Evolutionary conservation across 2,888 invertebrate genomes (phyloP), one percentile per base, ranked within the genome.

Genomic region (Danaus chrysippus): DNA sequence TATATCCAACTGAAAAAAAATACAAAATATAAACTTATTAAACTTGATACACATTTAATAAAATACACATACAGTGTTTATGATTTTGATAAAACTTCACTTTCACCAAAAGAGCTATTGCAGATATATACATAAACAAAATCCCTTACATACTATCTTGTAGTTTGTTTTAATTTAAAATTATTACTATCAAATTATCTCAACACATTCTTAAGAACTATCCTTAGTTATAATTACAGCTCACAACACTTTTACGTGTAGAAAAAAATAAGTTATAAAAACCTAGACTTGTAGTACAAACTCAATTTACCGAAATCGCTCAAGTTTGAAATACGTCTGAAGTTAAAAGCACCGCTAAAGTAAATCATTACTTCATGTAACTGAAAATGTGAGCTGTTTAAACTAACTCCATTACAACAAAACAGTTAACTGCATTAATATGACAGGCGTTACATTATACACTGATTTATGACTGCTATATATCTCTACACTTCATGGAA

Each of bases 1-100:
- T 3, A 95, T 89, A 76, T 96, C 96, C 76, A 95, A 73, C 94
- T 94, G 78, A 34, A 34, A 34, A 34, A n/a, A 34, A 3, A 23
- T 23, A 23, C 23, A 34, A 34, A 5, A 34, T 5, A 34, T 34
- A 3, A 6, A 34, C 23, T 34, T 0, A 34, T 34, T 34, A 34
- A 34, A 15, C 19, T 12, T 17, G n/a, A n/a, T 1, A 15, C 1
- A 49, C 2, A 49, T 49, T 3, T 15, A 11, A 15, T 43, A 43
- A 34, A 34, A 34, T 8, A 34, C 23, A 34, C 8, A 23, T 5
- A 23, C 5, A 5, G 23, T 3, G 5, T 5, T 3, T 23, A 23
- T 5, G 1, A 23, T 23, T 23, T 23, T 23, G 5, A 23, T 5
- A 3, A 23, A 23, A 23, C 23, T 23, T 23, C 23, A 23, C 23